Evolutionary conservation across 2,888 invertebrate species (phyloP), one percentile per base, ranked within the genome.

Genomic region (Linnaemya tessellans): DNA sequence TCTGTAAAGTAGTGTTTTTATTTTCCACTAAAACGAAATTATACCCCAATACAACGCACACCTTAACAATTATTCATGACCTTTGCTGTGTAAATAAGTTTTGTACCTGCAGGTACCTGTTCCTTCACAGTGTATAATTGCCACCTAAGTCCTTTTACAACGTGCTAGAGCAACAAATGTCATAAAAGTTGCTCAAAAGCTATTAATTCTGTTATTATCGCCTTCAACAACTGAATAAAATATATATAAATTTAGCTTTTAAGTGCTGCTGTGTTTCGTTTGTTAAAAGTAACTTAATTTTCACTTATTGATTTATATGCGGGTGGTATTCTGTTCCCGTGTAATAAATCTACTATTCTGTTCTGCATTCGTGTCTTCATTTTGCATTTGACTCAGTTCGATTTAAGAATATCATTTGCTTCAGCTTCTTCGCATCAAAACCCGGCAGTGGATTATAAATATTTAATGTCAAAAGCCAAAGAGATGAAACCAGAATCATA

Each of bases 321-420:
- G n/a, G n/a, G n/a, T n/a, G n/a, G 46, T 20, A 73, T 74, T 74
- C 22, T 62, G 20, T 54, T 70, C 38, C 4, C n/a, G 54, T 70
- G 22, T 7, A 41, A 54, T 70, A 70, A 70, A 70, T 54, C 54
- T 71, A 71, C 43, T 71, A 51, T 43, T 58, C 43, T n/a, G 4
- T 1, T 41, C 30, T 43, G 20, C 1, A 56, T 75, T 54, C 30
- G 10, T 3, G 5, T 22, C 43, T 25, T 58, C 11, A 25, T 54
- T 64, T 38, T 35, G 8, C 41, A 43, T 54, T 64, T 9, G n/a
- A 30, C 30, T 41, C 18, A 51, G n/a, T 75, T 54, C 25, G 35
- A 60, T 25, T 25, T 25, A 38, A 15, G n/a, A 49, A 8, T 15
- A n/a, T 11, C 13, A 71, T 38, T 35, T 51, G n/a, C 4, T 38